Evolutionary conservation across 37 sponge, comb jelly and placozoan genomes (phyloP).

Genomic region (Corticium candelabrum): DNA sequence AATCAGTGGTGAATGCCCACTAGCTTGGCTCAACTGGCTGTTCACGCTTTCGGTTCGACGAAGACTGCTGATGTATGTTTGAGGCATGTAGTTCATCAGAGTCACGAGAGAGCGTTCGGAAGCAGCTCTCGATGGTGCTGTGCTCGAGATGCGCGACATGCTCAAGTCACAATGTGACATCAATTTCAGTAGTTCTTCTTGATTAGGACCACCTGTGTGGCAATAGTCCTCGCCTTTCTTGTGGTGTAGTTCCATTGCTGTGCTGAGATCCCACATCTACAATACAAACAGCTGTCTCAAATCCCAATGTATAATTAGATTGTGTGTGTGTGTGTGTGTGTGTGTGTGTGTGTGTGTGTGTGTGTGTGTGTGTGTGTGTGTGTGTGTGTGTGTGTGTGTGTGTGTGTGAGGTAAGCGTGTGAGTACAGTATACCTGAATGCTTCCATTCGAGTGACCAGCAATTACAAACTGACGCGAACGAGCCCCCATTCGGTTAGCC

Average conservation of each 20-base stretch:
- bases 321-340: too few species aligned
- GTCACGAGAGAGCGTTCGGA: slow-evolving; percentile 20
- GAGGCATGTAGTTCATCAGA: neutral
- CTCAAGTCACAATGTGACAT: slow-evolving; percentile 77
- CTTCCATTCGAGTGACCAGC: slow-evolving; percentile 86
- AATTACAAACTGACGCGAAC: slow-evolving; percentile 77
- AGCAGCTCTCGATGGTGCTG: slow-evolving; percentile 64
- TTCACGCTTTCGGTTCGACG: too few species aligned
- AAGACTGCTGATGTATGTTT: too few species aligned
- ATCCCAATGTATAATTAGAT: too few species aligned
- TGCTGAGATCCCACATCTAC: slow-evolving; percentile 95
- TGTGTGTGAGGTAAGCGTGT: neutral
- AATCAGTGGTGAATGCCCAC: too few species aligned
- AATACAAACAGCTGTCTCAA: too few species aligned
- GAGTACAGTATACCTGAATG: slow-evolving; percentile 49
- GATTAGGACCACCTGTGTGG: slow-evolving; percentile 51
- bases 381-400: neutral
- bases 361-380: neutral
- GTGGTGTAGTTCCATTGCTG: slow-evolving; percentile 60
- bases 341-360: neutral
- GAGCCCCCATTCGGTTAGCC: slow-evolving; percentile 61
- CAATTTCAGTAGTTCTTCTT: slow-evolving; percentile 66
- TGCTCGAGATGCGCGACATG: slow-evolving; percentile 60
- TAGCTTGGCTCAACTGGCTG: too few species aligned
- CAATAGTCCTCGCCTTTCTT: slow-evolving; percentile 16